These are phyloP conservation scores for Squalus acanthias DNA, from an alignment of 2,797 vertebrate genomes.

Conservation along the genomic window DNA sequence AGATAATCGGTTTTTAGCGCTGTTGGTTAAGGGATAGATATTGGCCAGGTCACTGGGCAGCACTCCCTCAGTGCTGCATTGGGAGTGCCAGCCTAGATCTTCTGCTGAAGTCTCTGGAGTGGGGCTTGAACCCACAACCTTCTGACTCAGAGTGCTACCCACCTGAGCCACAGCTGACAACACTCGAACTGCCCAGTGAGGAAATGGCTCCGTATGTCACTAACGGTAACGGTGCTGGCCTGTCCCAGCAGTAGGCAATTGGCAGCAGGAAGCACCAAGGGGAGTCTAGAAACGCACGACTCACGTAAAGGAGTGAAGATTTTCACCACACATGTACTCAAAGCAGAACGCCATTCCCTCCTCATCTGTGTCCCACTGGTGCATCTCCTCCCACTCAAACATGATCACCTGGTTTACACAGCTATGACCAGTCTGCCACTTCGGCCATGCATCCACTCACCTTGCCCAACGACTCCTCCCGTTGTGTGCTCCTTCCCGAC, in stretches of 20 bases:
- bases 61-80: background rate
- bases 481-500: no score
- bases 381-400: constrained; percentile 85
- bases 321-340: constrained; percentile 87
- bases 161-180: background rate
- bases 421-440: no score
- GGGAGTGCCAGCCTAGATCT: background rate
- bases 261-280: background rate
- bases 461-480: background rate
- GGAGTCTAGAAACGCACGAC: constrained; percentile 42
- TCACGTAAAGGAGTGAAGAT: constrained; percentile 93
- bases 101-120: background rate
- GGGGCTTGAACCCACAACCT: no score
- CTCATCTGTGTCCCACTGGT: constrained; percentile 94
- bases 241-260: background rate
- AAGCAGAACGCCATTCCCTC: constrained; percentile 97
- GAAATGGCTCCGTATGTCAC: no score
- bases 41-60: background rate
- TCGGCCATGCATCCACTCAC: background rate
- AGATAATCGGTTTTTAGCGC: background rate
- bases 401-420: background rate
- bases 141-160: background rate
- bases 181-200: background rate
- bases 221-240: no score
- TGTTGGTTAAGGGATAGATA: background rate